Conservation (phyloP, 2,797 vertebrate species). For the Anguilla anguilla region DNA sequence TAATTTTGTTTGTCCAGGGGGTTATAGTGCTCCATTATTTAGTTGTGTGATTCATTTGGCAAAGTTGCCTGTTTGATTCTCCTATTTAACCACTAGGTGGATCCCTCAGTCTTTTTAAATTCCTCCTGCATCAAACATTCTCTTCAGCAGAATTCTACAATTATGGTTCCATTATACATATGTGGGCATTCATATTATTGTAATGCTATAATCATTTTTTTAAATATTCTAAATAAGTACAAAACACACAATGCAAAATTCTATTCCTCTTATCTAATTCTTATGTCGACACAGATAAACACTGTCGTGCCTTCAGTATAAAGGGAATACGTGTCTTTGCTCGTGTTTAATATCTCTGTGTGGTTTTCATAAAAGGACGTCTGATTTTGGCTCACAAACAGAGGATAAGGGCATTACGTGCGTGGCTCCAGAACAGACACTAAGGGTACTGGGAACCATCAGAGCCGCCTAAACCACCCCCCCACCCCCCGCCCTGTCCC, state of each 20-base stretch:
- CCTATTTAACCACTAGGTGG: conserved; percentile 23
- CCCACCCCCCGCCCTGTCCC: conserved; percentile 9
- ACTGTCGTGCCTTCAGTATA: not conserved
- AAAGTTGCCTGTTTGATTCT: not conserved
- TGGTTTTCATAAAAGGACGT: not conserved
- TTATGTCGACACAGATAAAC: not conserved
- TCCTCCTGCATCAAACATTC: not conserved
- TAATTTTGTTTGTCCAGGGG: too few species aligned
- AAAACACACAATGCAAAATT: not conserved
- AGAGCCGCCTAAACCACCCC: not conserved
- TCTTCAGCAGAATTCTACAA: not conserved
- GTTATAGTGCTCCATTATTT: not conserved
- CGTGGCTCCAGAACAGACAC: not conserved
- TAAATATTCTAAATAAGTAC: not conserved
- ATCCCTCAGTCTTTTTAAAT: not conserved
- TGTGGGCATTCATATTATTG: not conserved
- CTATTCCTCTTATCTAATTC: not conserved
- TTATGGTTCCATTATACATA: not conserved
- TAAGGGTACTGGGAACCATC: not conserved
- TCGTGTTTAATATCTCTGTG: not conserved
- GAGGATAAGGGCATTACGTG: not conserved
- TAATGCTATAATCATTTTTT: not conserved
- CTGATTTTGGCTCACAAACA: not conserved
- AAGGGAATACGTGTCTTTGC: not conserved
- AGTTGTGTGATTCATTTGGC: not conserved